These are phyloP conservation scores for Heloderma charlesbogerti DNA, from an alignment of 2,113 vertebrate genomes.

Conservation along the genomic window DNA sequence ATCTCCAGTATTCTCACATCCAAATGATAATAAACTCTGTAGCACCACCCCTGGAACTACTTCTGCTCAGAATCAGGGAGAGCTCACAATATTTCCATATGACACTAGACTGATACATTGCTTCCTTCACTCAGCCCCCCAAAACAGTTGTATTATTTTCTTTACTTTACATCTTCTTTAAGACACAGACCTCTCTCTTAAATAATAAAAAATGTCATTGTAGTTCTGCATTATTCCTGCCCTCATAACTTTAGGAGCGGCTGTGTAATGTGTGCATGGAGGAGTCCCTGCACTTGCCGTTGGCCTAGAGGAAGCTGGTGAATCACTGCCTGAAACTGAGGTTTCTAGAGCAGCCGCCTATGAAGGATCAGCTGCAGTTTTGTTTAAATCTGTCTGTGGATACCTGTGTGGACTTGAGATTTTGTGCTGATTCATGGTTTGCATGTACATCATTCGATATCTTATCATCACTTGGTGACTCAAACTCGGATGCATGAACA, in stretches of 20 bases:
- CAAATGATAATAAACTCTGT: not conserved
- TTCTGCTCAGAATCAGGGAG: not conserved
- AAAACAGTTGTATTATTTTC: not conserved
- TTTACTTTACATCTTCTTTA: not conserved
- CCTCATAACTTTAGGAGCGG: not conserved
- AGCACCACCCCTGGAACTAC: not conserved
- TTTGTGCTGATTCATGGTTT: constrained; percentile 4
- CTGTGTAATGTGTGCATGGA: not conserved
- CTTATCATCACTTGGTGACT: not conserved
- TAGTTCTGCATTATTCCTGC: not conserved
- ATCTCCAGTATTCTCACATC: not conserved
- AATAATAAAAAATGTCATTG: not conserved
- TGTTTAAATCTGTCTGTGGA: not conserved
- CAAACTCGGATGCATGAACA: not conserved
- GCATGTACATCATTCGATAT: not conserved
- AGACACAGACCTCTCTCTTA: not conserved
- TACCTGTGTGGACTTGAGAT: not conserved
- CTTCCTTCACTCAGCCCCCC: not conserved
- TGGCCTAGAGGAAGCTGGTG: not conserved
- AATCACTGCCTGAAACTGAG: not conserved
- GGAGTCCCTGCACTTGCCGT: not conserved
- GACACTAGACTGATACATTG: not conserved
- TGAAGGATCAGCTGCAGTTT: not conserved
- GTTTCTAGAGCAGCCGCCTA: not conserved
- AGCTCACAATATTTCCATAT: not conserved